Conservation (phyloP, 2,797 vertebrate genomes). For the Microctenopoma steveboyesi region DNA sequence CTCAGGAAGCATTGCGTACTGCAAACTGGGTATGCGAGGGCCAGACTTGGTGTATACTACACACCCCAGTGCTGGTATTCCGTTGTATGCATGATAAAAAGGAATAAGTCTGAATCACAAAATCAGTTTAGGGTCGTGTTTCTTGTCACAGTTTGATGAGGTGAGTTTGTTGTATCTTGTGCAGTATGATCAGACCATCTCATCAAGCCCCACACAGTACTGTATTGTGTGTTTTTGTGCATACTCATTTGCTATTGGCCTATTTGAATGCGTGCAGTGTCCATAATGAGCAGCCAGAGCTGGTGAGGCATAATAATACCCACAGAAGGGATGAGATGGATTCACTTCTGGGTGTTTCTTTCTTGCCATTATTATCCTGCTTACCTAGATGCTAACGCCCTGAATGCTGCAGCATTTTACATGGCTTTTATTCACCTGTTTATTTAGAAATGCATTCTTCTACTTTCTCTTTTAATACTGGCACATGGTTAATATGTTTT, state of each 20-base stretch:
- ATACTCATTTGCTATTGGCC: slow-evolving; percentile 66
- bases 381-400: slow-evolving; percentile 65
- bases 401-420: slow-evolving; percentile 66
- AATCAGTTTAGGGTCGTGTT: slow-evolving; percentile 51
- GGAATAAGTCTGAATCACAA: slow-evolving; percentile 43
- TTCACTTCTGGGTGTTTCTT: slow-evolving; percentile 68
- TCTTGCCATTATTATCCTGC: slow-evolving; percentile 70
- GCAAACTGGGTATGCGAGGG: slow-evolving; percentile 36
- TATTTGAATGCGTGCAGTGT: slow-evolving; percentile 68
- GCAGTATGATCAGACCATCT: slow-evolving; percentile 50
- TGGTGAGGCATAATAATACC: slow-evolving; percentile 71
- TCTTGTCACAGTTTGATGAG: slow-evolving; percentile 55
- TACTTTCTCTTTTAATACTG: slow-evolving; percentile 40
- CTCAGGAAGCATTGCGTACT: slow-evolving; percentile 56
- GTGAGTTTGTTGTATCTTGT: slow-evolving; percentile 53
- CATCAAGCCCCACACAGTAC: slow-evolving; percentile 45
- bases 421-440: slow-evolving; percentile 73
- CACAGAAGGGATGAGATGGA: slow-evolving; percentile 66
- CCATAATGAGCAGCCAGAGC: slow-evolving; percentile 73
- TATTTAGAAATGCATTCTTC: slow-evolving; percentile 60
- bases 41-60: slow-evolving; percentile 19
- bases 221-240: slow-evolving; percentile 54
- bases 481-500: slow-evolving; percentile 59
- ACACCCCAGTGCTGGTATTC: slow-evolving; percentile 22
- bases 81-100: slow-evolving; percentile 39